Conservation (phyloP, 2,113 vertebrate genomes). For the Zosterops pallidus region DNA sequence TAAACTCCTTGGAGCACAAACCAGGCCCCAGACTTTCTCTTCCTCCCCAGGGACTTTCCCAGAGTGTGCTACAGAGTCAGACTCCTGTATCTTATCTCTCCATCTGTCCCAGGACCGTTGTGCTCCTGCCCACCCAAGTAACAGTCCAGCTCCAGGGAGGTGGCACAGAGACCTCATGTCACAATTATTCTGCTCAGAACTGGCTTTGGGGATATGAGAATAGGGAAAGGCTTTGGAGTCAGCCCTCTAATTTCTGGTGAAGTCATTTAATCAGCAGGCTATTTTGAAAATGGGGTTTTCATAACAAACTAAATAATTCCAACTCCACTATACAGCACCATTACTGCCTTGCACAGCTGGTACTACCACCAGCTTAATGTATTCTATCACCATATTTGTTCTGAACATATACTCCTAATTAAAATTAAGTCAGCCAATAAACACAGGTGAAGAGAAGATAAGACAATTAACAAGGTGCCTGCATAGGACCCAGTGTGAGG, state of each 20-base stretch:
- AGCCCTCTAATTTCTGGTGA: background rate
- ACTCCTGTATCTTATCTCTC: background rate
- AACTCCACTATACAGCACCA: background rate
- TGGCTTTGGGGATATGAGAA: background rate
- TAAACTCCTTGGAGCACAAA: background rate
- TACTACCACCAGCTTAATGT: background rate
- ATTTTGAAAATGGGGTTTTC: background rate
- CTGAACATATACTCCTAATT: background rate
- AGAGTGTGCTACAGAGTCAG: accelerated
- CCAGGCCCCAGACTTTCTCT: background rate
- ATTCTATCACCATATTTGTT: background rate
- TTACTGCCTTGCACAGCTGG: background rate
- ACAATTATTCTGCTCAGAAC: background rate
- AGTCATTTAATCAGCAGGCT: background rate
- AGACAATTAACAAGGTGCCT: background rate
- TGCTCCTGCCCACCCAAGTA: background rate
- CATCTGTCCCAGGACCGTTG: background rate
- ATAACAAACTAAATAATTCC: background rate
- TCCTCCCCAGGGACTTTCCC: background rate
- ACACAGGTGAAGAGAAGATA: background rate
- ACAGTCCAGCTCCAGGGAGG: background rate
- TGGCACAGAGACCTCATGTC: background rate
- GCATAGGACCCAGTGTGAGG: background rate
- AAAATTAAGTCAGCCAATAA: background rate
- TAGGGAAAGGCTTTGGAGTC: background rate